Conservation (phyloP, 2,113 vertebrate genomes). For the Isurus oxyrinchus region DNA sequence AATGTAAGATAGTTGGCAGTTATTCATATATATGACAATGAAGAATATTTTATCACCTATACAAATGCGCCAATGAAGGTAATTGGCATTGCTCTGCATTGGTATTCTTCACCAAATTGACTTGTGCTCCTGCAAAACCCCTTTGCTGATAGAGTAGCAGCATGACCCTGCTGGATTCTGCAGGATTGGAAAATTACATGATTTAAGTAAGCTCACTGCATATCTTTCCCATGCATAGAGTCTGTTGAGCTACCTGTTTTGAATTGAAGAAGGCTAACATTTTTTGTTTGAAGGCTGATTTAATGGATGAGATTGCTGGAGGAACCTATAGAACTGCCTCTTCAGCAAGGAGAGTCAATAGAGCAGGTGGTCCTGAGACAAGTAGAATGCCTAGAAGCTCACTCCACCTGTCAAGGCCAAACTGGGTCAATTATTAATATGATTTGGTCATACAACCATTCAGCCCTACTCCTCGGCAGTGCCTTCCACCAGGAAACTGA, state of each 20-base stretch:
- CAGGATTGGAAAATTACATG: background rate
- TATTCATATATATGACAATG: background rate
- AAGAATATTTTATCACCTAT: background rate
- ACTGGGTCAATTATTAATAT: background rate
- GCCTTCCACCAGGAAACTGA: background rate
- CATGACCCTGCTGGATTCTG: background rate
- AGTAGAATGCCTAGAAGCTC: background rate
- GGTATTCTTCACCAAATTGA: background rate
- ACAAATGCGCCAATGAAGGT: background rate
- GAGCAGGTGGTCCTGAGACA: background rate
- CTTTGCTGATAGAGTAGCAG: background rate
- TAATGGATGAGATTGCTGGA: background rate
- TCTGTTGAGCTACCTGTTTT: background rate
- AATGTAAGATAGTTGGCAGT: constrained; percentile 7
- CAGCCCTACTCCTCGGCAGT: background rate
- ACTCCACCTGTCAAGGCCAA: background rate
- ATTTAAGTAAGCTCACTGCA: background rate
- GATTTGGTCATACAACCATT: background rate
- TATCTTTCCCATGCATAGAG: background rate
- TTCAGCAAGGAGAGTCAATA: background rate
- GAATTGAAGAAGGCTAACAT: background rate
- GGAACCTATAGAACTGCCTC: background rate
- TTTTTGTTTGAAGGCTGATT: background rate
- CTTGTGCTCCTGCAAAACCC: background rate
- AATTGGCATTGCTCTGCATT: background rate